Evolutionary conservation across 2,113 vertebrate genomes (phyloP).

Genomic region (Pachyramphus minor): DNA sequence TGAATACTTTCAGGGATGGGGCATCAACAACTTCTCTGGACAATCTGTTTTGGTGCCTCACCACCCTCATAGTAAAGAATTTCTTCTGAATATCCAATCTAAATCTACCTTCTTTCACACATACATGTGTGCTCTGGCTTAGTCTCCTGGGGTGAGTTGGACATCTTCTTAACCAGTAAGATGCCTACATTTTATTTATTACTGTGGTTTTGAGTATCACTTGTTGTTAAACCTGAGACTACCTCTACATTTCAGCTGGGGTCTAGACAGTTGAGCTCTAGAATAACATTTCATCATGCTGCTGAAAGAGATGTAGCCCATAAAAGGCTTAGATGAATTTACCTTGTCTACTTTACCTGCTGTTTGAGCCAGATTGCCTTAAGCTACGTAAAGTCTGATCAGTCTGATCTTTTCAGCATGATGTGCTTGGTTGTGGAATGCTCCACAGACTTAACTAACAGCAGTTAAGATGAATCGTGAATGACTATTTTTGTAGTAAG

Average conservation of each 20-base stretch:
- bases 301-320: neutral
- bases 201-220: neutral
- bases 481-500: neutral
- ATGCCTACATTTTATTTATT: neutral
- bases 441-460: neutral
- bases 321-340: neutral
- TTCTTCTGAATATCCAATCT: neutral
- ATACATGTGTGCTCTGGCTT: neutral
- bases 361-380: neutral
- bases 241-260: neutral
- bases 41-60: neutral
- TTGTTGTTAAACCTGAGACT: neutral
- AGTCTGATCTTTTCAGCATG: neutral
- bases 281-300: neutral
- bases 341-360: neutral
- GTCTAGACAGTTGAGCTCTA: neutral
- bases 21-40: neutral
- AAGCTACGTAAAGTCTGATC: neutral
- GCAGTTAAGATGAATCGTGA: neutral
- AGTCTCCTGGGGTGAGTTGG: neutral
- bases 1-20: neutral
- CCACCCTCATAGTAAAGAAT: neutral
- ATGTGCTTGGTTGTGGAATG: neutral
- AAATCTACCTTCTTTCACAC: neutral
- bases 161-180: neutral